Evolutionary conservation across 2,888 invertebrate species (phyloP).

Genomic region (Yponomeuta cagnagella): DNA sequence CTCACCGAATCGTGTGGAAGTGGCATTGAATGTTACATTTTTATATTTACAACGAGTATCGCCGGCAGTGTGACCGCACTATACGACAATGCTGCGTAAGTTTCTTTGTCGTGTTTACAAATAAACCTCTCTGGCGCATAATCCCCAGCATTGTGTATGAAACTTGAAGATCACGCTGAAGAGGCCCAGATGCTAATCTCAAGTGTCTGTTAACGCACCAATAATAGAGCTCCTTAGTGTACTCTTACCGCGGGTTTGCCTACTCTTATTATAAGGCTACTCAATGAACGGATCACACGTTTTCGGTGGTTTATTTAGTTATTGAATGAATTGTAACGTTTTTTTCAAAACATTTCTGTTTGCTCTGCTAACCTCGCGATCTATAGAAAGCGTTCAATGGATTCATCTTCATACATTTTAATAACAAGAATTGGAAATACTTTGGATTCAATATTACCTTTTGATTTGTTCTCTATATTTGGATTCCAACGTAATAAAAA

Average conservation of each 20-base stretch:
- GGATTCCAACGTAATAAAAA: not conserved
- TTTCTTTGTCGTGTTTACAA: conserved; percentile 72
- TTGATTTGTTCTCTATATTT: not conserved
- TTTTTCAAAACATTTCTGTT: conserved; percentile 32
- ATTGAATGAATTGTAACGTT: conserved; percentile 43
- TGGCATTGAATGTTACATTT: conserved; percentile 58
- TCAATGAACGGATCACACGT: conserved; percentile 50
- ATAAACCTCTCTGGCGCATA: conserved; percentile 69
- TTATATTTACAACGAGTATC: conserved; percentile 48
- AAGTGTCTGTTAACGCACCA: conserved; percentile 72
- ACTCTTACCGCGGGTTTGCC: conserved; percentile 55
- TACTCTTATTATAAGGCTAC: conserved; percentile 32
- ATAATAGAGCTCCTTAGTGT: conserved; percentile 66
- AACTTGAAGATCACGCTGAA: conserved; percentile 59
- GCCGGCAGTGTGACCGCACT: conserved; percentile 51
- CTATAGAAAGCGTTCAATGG: not conserved
- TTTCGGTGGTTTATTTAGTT: conserved; percentile 34
- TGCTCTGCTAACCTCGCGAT: not conserved
- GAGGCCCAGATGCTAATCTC: conserved; percentile 74
- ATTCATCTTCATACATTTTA: not conserved
- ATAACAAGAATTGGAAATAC: not conserved
- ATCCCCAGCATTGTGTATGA: conserved; percentile 66
- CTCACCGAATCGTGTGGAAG: conserved; percentile 62
- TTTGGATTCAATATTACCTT: not conserved
- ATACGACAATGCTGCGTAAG: conserved; percentile 44